These are phyloP conservation scores for Cataglyphis cursor DNA, from an alignment of 2,888 invertebrate genomes.

Conservation along the genomic window DNA sequence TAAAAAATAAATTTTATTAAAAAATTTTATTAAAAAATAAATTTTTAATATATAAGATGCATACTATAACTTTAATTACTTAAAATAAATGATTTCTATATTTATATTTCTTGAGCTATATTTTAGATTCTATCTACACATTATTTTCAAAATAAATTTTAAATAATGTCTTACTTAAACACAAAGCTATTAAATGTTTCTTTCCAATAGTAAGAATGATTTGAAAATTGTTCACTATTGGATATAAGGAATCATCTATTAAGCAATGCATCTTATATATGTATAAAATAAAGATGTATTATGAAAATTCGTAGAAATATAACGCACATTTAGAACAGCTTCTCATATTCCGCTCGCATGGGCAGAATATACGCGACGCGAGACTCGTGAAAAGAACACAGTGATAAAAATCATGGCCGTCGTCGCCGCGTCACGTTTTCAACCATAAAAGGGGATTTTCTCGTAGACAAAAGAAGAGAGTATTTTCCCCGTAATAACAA, in stretches of 20 bases:
- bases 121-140: background rate
- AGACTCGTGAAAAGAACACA: constrained; percentile 32
- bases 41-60: too few relatives aligned
- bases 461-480: constrained; percentile 8
- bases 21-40: too few relatives aligned
- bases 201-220: background rate
- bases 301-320: constrained; percentile 73
- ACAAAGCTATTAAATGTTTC: background rate
- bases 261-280: constrained; percentile 56
- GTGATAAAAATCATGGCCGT: constrained; percentile 30
- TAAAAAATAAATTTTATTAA: background rate
- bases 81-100: too few relatives aligned
- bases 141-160: background rate
- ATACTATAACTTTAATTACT: background rate
- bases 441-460: constrained; percentile 38
- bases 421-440: constrained; percentile 20
- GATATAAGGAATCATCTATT: constrained; percentile 8
- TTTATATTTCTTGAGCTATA: too few relatives aligned
- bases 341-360: constrained; percentile 78
- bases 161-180: background rate
- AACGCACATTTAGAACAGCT: constrained; percentile 65
- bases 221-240: too few relatives aligned
- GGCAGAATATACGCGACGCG: constrained; percentile 72
- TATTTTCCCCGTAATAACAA: constrained; percentile 59
- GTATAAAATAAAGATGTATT: constrained; percentile 64